Evolutionary conservation across 1,140 invertebrate species (phyloP).

Genomic region (Piezodorus guildinii): DNA sequence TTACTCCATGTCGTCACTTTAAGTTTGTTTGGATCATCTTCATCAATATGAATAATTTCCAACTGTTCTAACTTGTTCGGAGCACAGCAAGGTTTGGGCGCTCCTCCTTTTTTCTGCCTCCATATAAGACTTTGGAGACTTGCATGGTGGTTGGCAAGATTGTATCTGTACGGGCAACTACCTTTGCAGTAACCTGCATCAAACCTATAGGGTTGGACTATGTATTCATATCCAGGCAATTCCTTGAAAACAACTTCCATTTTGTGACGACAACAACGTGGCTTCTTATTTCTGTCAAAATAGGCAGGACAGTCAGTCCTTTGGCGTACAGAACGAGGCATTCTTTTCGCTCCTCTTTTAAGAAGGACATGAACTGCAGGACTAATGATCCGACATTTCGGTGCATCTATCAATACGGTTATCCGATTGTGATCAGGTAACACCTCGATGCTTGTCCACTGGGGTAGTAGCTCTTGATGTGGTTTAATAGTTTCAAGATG

Average conservation of each 20-base stretch:
- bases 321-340: not conserved
- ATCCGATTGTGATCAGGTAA: too few relatives aligned
- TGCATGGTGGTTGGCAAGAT: conserved; percentile 59
- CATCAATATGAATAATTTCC: conserved; percentile 54
- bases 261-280: conserved; percentile 50
- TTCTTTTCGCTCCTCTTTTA: not conserved
- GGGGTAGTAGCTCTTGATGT: conserved; percentile 1
- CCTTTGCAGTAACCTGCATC: conserved; percentile 63
- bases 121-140: conserved; percentile 56
- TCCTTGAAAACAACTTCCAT: conserved; percentile 53
- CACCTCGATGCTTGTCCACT: not conserved
- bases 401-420: not conserved
- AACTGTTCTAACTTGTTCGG: conserved; percentile 53
- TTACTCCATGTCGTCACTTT: conserved; percentile 57
- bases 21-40: conserved; percentile 47
- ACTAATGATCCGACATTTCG: not conserved
- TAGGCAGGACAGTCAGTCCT: conserved; percentile 12
- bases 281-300: not conserved
- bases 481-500: not conserved
- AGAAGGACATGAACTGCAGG: conserved; percentile 8
- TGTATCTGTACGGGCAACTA: conserved; percentile 53
- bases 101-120: conserved; percentile 43
- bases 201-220: conserved; percentile 55
- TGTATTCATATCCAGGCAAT: conserved; percentile 54
- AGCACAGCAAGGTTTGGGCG: conserved; percentile 57